Evolutionary conservation across 2,888 invertebrate genomes (phyloP).

Genomic region (Lithosia quadra): DNA sequence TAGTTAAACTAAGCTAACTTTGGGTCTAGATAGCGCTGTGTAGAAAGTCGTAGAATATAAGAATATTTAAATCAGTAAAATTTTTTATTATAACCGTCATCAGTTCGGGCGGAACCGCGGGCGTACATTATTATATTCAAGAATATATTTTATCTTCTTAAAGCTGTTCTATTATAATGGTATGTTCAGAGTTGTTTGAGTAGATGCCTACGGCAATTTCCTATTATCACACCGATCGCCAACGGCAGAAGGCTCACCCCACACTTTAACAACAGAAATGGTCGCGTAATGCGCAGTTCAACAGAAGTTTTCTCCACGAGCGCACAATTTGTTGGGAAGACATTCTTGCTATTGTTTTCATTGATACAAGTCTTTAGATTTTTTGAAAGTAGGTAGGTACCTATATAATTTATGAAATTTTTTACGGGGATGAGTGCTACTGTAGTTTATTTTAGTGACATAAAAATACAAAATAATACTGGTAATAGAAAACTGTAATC

Average conservation of each 20-base stretch:
- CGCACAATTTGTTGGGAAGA: background rate
- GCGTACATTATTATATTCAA: background rate
- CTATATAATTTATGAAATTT: too few relatives aligned
- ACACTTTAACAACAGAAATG: background rate
- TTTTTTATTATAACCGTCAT: too few relatives aligned
- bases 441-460: too few relatives aligned
- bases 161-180: background rate
- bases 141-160: background rate
- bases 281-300: background rate
- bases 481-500: too few relatives aligned
- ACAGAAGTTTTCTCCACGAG: background rate
- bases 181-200: background rate
- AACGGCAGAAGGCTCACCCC: background rate
- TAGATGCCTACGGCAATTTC: background rate
- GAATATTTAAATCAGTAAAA: too few relatives aligned
- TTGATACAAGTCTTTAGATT: background rate
- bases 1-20: too few relatives aligned
- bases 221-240: background rate
- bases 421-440: too few relatives aligned
- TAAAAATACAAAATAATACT: too few relatives aligned
- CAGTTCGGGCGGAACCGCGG: too few relatives aligned
- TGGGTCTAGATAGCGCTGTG: too few relatives aligned
- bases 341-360: background rate
- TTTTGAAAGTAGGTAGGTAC: too few relatives aligned
- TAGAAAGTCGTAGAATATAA: too few relatives aligned